Percentiles rank a stretch among this genome's conserved stretches.
Evolutionary conservation across 2,888 invertebrate species (phyloP).

Genomic region (Hermodice carunculata): DNA sequence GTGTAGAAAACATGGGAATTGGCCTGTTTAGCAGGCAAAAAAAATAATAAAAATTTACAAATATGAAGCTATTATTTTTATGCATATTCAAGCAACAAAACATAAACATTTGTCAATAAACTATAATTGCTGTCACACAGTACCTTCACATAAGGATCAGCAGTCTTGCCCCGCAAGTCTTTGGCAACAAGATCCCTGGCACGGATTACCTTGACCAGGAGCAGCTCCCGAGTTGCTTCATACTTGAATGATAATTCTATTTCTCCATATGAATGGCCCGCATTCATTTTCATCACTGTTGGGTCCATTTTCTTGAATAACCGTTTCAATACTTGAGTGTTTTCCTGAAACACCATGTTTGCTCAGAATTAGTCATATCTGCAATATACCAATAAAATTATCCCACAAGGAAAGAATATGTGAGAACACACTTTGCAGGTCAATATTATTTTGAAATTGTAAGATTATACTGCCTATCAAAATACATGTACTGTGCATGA

Average conservation of each 20-base stretch:
- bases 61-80: neutral
- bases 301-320: slow-evolving; percentile 63
- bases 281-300: slow-evolving; percentile 48
- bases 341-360: slow-evolving; percentile 50
- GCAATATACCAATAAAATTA: no score
- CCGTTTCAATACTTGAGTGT: slow-evolving; percentile 58
- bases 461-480: no score
- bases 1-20: no score
- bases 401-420: no score
- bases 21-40: no score
- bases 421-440: no score
- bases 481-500: no score
- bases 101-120: neutral
- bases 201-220: slow-evolving; percentile 62
- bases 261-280: slow-evolving; percentile 52
- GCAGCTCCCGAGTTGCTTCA: slow-evolving; percentile 49
- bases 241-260: slow-evolving; percentile 63
- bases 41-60: no score
- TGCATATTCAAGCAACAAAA: neutral
- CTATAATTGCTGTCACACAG: neutral
- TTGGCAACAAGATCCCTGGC: slow-evolving; percentile 53
- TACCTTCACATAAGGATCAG: slow-evolving; percentile 63
- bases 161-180: slow-evolving; percentile 55
- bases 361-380: no score
- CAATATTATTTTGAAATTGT: no score